Conservation (phyloP, 2,113 vertebrate species). For the Albula glossodonta region DNA sequence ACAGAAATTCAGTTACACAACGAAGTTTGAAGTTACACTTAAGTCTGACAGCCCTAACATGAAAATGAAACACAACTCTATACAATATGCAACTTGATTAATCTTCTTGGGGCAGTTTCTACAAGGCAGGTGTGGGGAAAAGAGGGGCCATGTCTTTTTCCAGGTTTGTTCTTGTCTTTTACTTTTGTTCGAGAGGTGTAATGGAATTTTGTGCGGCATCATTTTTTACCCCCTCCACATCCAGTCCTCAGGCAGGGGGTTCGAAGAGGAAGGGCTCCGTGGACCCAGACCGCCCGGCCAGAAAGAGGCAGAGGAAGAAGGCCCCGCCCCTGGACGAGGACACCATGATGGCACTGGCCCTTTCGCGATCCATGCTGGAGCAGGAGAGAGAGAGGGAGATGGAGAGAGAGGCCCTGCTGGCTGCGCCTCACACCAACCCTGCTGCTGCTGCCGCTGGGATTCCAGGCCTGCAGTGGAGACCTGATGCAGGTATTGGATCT, state of each 20-base stretch:
- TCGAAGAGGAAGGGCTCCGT: conserved; percentile 70
- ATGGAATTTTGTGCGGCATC: neutral
- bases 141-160: too few species aligned
- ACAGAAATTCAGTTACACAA: too few species aligned
- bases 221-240: neutral
- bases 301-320: conserved; percentile 74
- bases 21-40: too few species aligned
- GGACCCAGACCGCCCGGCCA: conserved; percentile 54
- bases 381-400: conserved; percentile 44
- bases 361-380: conserved; percentile 85
- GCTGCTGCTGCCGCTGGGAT: neutral
- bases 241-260: conserved; percentile 54
- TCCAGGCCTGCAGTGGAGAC: conserved; percentile 57
- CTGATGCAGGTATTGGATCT: conserved; percentile 60
- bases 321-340: conserved; percentile 74
- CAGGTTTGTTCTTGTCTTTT: neutral
- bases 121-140: too few species aligned
- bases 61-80: too few species aligned
- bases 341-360: conserved; percentile 85
- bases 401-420: conserved; percentile 1
- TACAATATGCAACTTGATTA: too few species aligned
- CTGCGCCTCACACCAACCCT: conserved; percentile 42
- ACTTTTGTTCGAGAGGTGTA: neutral
- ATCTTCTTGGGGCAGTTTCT: too few species aligned
- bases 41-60: too few species aligned